Evolutionary conservation across 2,888 invertebrate species (phyloP).

Genomic region (Idaea dimidiata): DNA sequence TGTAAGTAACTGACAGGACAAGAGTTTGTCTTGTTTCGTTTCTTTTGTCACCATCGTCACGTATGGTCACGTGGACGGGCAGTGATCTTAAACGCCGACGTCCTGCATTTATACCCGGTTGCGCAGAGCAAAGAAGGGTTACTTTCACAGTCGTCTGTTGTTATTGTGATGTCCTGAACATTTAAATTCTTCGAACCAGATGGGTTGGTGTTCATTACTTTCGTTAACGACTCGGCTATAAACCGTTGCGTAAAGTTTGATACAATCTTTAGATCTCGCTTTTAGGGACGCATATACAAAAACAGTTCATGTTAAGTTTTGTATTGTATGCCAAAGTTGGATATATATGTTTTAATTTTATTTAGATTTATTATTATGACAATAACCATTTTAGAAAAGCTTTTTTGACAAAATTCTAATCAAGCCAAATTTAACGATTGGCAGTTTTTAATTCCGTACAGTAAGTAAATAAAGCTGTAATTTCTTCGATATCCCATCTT

Average conservation of each 20-base stretch:
- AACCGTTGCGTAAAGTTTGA: background rate
- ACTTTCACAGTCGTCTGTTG: background rate
- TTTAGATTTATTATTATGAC: background rate
- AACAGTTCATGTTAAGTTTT: background rate
- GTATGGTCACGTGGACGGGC: too few species aligned
- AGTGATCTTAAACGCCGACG: too few species aligned
- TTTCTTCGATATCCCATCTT: background rate
- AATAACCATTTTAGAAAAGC: background rate
- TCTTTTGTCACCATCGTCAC: too few species aligned
- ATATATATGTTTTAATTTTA: background rate
- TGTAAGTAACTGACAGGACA: too few species aligned
- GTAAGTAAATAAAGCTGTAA: background rate
- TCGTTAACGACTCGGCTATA: background rate
- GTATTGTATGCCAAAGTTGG: background rate
- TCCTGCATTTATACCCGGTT: too few species aligned
- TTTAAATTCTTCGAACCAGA: background rate
- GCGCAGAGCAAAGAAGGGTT: too few species aligned
- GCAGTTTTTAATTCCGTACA: conserved; percentile 1
- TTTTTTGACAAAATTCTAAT: background rate
- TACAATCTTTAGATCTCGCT: background rate
- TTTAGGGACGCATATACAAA: background rate
- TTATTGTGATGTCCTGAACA: background rate
- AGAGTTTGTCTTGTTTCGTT: too few species aligned
- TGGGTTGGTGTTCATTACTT: background rate
- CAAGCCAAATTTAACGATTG: background rate